A percentile compares a stretch with the other conserved stretches of the same genome.
Evolutionary conservation across 1,140 invertebrate species (phyloP).

Genomic region (Aradophagus sp.): DNA sequence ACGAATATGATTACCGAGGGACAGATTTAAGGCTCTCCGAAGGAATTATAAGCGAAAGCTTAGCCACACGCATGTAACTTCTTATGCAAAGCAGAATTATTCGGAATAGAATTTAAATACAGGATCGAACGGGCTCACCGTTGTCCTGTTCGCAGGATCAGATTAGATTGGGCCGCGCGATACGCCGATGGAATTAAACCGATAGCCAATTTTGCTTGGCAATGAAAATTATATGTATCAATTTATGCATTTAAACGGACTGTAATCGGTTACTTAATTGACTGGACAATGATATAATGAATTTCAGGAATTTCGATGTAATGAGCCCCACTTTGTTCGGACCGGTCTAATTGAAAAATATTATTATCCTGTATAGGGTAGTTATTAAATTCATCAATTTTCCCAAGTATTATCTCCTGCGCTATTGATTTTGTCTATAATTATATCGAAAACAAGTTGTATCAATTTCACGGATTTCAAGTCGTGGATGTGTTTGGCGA

Average conservation of each 20-base stretch:
- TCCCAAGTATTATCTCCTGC: no score
- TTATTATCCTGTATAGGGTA: neutral
- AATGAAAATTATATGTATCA: conserved; percentile 23
- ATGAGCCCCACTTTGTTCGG: neutral
- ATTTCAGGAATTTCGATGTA: neutral
- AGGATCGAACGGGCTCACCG: conserved; percentile 7
- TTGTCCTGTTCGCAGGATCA: conserved; percentile 31
- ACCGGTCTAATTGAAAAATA: no score
- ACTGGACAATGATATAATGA: conserved; percentile 5
- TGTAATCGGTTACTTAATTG: conserved; percentile 11
- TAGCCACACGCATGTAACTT: conserved; percentile 19
- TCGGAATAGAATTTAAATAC: conserved; percentile 43
- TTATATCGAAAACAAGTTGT: no score
- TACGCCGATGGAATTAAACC: conserved; percentile 16
- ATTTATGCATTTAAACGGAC: conserved; percentile 11
- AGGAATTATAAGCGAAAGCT: conserved; percentile 35
- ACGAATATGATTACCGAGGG: conserved; percentile 45
- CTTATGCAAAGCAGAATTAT: conserved; percentile 38
- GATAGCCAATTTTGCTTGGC: conserved; percentile 10
- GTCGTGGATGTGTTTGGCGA: no score
- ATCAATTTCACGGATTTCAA: no score
- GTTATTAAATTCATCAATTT: neutral
- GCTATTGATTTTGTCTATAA: no score
- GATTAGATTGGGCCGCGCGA: conserved; percentile 19
- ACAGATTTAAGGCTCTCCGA: conserved; percentile 37